phyloP scores from a whole-genome alignment of 2,888 invertebrate genomes.

The Ferdinandea cuprea region DNA sequence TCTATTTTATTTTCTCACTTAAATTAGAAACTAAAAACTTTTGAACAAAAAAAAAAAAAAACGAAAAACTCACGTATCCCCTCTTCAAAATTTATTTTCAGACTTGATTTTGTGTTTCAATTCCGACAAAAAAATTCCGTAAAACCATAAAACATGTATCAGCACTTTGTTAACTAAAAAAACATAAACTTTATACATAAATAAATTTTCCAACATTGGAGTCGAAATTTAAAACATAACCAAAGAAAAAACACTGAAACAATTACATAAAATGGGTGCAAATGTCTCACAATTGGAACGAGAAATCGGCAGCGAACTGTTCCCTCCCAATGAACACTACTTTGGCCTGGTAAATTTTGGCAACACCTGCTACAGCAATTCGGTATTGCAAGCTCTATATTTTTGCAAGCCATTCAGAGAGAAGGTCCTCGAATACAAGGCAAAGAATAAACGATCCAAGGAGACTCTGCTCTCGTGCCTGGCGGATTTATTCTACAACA shows the following conservation, averaged over 20 bases:
- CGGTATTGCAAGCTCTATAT: slow-evolving; percentile 99
- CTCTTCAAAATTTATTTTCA: slow-evolving; percentile 83
- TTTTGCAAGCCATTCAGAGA: slow-evolving; percentile 99
- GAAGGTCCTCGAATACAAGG: slow-evolving; percentile 98
- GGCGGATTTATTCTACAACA: slow-evolving; percentile 99
- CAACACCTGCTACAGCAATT: slow-evolving; percentile 99
- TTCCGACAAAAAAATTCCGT: slow-evolving; percentile 55
- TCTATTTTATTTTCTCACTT: slow-evolving; percentile 48
- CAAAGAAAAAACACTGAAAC: background rate
- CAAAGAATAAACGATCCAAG: slow-evolving; percentile 96
- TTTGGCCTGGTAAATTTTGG: slow-evolving; percentile 99
- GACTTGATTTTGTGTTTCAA: slow-evolving; percentile 79
- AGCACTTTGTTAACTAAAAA: slow-evolving; percentile 18
- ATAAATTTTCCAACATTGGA: slow-evolving; percentile 19
- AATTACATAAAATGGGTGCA: slow-evolving; percentile 88
- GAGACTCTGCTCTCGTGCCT: slow-evolving; percentile 98
- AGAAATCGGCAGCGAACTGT: slow-evolving; percentile 99
- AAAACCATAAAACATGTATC: slow-evolving; percentile 21
- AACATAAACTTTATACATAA: slow-evolving; percentile 15
- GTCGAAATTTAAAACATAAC: slow-evolving; percentile 1
- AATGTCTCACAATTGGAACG: slow-evolving; percentile 99
- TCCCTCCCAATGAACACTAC: slow-evolving; percentile 99
- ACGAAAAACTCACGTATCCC: slow-evolving; percentile 80
- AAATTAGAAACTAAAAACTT: slow-evolving; percentile 53
- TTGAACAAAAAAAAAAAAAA: slow-evolving; percentile 23